Evolutionary conservation across 2,113 vertebrate species (phyloP).

Genomic region (Microtus pennsylvanicus): DNA sequence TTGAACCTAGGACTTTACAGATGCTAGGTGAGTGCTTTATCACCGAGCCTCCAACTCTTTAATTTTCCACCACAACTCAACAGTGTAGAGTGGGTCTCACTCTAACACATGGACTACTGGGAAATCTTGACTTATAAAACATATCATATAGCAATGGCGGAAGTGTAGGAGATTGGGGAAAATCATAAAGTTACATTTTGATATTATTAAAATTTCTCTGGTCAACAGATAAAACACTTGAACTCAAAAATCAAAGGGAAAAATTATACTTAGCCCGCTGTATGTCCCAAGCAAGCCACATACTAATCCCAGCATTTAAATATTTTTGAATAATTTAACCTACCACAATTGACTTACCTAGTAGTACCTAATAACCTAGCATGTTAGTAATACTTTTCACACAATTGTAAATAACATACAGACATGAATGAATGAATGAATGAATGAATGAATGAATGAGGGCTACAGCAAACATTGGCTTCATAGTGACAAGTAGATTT

Average conservation of each 20-base stretch:
- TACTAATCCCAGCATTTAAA: background rate
- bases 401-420: background rate
- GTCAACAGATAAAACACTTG: background rate
- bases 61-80: no score
- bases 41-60: background rate
- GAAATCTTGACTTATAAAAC: background rate
- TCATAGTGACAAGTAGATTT: background rate
- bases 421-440: slow-evolving; percentile 3
- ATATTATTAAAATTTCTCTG: background rate
- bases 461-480: background rate
- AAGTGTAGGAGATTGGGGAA: background rate
- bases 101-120: background rate
- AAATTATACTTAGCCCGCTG: background rate
- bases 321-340: slow-evolving; percentile 44
- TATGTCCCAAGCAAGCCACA: background rate
- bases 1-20: background rate
- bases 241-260: background rate
- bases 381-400: background rate
- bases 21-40: background rate
- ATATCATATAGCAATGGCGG: background rate
- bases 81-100: background rate
- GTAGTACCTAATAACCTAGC: background rate
- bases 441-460: slow-evolving; percentile 14
- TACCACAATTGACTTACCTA: background rate
- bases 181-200: background rate